Percentiles rank a stretch among this genome's conserved stretches.
These are phyloP conservation scores for Drosophila sordidapex DNA, from an alignment of 2,888 invertebrate species.

Conservation along the genomic window DNA sequence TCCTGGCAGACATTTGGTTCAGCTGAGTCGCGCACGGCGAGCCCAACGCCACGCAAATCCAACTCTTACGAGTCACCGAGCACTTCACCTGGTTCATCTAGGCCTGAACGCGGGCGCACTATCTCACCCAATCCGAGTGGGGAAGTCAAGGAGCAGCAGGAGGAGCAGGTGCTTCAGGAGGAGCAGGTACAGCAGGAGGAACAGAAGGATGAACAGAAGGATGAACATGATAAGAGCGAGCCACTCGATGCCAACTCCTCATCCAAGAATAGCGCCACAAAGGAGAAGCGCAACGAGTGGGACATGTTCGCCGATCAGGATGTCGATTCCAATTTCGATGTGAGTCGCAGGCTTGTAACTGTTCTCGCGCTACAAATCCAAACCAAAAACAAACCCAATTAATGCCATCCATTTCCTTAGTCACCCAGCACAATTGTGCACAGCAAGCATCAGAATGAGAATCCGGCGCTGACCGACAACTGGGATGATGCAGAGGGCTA, in stretches of 20 bases:
- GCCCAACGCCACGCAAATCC: slow-evolving; percentile 59
- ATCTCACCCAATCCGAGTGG: slow-evolving; percentile 44
- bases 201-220: background rate
- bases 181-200: slow-evolving; percentile 9
- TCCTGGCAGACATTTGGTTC: slow-evolving; percentile 69
- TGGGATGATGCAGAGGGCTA: slow-evolving; percentile 99
- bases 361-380: slow-evolving; percentile 6
- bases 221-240: slow-evolving; percentile 21
- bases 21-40: slow-evolving; percentile 51
- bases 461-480: slow-evolving; percentile 97
- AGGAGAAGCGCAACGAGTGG: slow-evolving; percentile 88
- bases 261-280: slow-evolving; percentile 46
- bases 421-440: slow-evolving; percentile 88
- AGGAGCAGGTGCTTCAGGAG: slow-evolving; percentile 15
- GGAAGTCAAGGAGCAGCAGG: slow-evolving; percentile 12
- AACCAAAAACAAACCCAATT: background rate
- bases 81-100: slow-evolving; percentile 54
- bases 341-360: slow-evolving; percentile 85
- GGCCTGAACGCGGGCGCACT: slow-evolving; percentile 38
- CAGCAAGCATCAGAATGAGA: slow-evolving; percentile 88
- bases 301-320: slow-evolving; percentile 97
- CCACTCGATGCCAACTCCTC: slow-evolving; percentile 21
- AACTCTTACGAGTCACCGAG: slow-evolving; percentile 66
- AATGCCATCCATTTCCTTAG: slow-evolving; percentile 82
- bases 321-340: slow-evolving; percentile 90